phyloP scores from a whole-genome alignment of 2,888 invertebrate species.

The Epistrophe eligans region DNA sequence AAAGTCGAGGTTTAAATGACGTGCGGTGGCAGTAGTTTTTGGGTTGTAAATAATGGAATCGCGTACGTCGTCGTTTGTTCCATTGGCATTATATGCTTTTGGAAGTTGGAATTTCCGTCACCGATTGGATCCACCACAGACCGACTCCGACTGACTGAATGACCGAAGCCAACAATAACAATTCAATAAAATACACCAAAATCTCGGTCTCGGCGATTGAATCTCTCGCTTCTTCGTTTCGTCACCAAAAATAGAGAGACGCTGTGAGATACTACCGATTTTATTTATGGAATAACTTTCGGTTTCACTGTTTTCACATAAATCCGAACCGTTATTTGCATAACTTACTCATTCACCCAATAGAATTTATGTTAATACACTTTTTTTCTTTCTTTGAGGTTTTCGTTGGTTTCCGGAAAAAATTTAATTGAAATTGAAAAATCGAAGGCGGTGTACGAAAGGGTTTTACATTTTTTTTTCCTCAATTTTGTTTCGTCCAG shows the following conservation, averaged over 20 bases:
- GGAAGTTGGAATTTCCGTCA: background rate
- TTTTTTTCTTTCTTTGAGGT: background rate
- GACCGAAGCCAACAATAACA: constrained; percentile 11
- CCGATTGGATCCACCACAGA: background rate
- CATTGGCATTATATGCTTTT: constrained; percentile 51
- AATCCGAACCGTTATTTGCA: constrained; percentile 51
- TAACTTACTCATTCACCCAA: constrained; percentile 44
- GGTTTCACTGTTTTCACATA: constrained; percentile 67
- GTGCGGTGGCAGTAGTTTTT: constrained; percentile 23
- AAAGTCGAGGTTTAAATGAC: constrained; percentile 31
- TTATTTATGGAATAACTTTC: constrained; percentile 58
- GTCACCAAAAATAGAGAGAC: constrained; percentile 14
- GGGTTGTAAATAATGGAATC: constrained; percentile 50
- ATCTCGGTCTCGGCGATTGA: background rate
- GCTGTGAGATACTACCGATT: constrained; percentile 15
- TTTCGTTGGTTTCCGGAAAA: constrained; percentile 25
- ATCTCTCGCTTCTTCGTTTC: constrained; percentile 35
- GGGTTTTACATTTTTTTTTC: constrained; percentile 61
- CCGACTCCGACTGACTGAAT: background rate
- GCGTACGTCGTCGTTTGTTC: constrained; percentile 42
- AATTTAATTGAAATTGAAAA: constrained; percentile 41
- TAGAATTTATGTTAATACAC: constrained; percentile 46
- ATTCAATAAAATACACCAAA: constrained; percentile 14
- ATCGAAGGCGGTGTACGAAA: constrained; percentile 51
- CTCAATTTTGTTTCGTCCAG: background rate